Evolutionary conservation across 2,888 invertebrate species (phyloP).

Genomic region (Ennomos fuscantarius): DNA sequence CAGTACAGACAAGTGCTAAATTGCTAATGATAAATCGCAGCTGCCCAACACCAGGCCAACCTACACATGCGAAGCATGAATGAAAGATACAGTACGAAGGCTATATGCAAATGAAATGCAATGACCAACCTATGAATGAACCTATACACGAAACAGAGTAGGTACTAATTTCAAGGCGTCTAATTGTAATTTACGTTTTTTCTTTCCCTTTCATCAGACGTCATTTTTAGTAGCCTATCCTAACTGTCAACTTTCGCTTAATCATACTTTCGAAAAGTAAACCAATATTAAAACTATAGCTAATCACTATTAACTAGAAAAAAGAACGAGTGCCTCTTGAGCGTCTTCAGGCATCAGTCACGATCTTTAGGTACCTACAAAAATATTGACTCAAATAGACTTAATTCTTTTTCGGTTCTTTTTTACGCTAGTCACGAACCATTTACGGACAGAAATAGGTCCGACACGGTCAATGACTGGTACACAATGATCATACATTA

Average conservation of each 20-base stretch:
- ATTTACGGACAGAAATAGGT: constrained; percentile 26
- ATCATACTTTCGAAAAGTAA: constrained; percentile 23
- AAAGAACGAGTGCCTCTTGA: constrained; percentile 13
- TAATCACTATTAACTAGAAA: constrained; percentile 22
- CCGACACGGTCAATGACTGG: constrained; percentile 36
- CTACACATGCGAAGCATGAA: constrained; percentile 26
- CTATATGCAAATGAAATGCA: constrained; percentile 25
- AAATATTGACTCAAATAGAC: constrained; percentile 14
- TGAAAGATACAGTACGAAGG: constrained; percentile 27
- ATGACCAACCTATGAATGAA: constrained; percentile 19
- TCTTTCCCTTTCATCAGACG: neutral
- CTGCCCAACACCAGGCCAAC: constrained; percentile 10
- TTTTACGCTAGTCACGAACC: constrained; percentile 20
- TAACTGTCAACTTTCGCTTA: constrained; percentile 23
- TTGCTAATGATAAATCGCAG: constrained; percentile 1
- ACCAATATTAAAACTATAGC: constrained; percentile 13
- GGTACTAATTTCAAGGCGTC: constrained; percentile 12
- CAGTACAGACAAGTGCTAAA: constrained; percentile 2
- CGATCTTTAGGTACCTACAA: constrained; percentile 20
- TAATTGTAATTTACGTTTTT: constrained; percentile 8
- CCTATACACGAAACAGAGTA: constrained; percentile 6
- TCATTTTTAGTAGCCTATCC: constrained; percentile 5
- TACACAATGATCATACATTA: constrained; percentile 34
- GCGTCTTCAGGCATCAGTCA: constrained; percentile 11
- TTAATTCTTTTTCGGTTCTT: constrained; percentile 9